A percentile compares a stretch with the other conserved stretches of the same genome.
Evolutionary conservation across 2,797 vertebrate genomes (phyloP).

Genomic region (Poecilia wingei): DNA sequence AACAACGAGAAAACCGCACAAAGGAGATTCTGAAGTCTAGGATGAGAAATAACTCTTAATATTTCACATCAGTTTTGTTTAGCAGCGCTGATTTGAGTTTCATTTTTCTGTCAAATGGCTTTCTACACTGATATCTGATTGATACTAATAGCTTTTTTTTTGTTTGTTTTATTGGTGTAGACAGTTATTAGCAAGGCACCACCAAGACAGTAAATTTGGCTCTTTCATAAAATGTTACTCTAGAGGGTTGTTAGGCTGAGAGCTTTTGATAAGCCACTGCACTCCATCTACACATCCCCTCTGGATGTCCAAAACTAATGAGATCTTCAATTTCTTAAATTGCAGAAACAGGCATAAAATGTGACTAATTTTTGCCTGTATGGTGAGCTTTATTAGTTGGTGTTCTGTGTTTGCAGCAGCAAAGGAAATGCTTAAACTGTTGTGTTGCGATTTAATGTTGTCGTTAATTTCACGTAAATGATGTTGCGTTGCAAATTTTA

Average conservation of each 20-base stretch:
- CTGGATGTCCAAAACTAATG: constrained; percentile 32
- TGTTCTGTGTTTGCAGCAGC: neutral
- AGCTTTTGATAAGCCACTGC: constrained; percentile 39
- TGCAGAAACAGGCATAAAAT: constrained; percentile 3
- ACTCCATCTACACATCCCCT: constrained; percentile 30
- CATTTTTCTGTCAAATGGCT: constrained; percentile 63
- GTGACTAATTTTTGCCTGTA: neutral
- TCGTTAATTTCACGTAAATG: constrained; percentile 1
- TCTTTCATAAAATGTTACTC: constrained; percentile 60
- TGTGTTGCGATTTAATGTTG: neutral
- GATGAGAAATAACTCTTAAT: constrained; percentile 59
- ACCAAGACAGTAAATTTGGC: constrained; percentile 54
- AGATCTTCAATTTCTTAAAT: constrained; percentile 20
- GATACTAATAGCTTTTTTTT: constrained; percentile 65
- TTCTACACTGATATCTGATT: constrained; percentile 61
- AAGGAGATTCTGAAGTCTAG: constrained; percentile 10
- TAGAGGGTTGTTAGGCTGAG: constrained; percentile 48
- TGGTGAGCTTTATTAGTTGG: constrained; percentile 2
- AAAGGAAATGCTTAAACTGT: neutral
- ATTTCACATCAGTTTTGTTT: constrained; percentile 66
- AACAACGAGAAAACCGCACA: constrained; percentile 6
- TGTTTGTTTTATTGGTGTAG: constrained; percentile 38
- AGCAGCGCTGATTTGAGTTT: constrained; percentile 60
- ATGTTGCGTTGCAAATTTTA: constrained; percentile 1
- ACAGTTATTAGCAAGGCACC: constrained; percentile 56